Base-by-base conservation (phyloP, 2,888 invertebrate species). In the Orthosia gothica region DNA sequence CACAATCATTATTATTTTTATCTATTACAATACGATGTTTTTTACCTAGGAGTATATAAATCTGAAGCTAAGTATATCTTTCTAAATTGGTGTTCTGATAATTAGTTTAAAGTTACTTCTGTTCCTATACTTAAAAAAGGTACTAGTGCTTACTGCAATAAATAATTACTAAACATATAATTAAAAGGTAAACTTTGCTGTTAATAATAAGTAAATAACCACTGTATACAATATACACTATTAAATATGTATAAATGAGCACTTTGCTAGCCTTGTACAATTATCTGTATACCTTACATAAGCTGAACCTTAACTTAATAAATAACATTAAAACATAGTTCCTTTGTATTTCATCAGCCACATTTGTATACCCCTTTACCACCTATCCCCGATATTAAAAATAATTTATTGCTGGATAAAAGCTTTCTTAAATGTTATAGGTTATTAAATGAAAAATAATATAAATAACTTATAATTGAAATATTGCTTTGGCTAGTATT, bases 401-500 rank as follows among this genome's bases (percentile, higher is more conserved):
- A 49, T 45, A 45, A 45, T 32, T 26, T 55, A 57, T 32, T 52
- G 32, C 20, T 23, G 3, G 0, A 52, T 32, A 70, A 63, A 78
- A 47, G 15, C 20, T 45, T 55, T 23, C 5, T 40, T 55, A 50
- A 54, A 62, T 62, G 3, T 26, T 54, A 9, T 64, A 79, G 49
- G 54, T 26, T 20, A 58, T 40, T 59, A 40, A 55, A 70, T 55
- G 15, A 67, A 61, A 64, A 61, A 64, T 67, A 64, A 63, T 23
- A 63, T 72, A 54, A 47, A 78, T 72, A 58, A 66, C 5, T 23
- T 76, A 62, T 66, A 63, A 63, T 57, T 64, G n/a, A 58, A 62
- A 68, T 65, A 74, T 79, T 13, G 79, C 83, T 83, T 81, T 81
- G 83, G 74, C 70, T 69, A 68, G 55, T 57, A 61, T 78, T 76